These are phyloP conservation scores for roundworm (Caenorhabditis elegans) DNA, from an alignment of 1,140 invertebrate species.

Conservation along the genomic window DNA sequence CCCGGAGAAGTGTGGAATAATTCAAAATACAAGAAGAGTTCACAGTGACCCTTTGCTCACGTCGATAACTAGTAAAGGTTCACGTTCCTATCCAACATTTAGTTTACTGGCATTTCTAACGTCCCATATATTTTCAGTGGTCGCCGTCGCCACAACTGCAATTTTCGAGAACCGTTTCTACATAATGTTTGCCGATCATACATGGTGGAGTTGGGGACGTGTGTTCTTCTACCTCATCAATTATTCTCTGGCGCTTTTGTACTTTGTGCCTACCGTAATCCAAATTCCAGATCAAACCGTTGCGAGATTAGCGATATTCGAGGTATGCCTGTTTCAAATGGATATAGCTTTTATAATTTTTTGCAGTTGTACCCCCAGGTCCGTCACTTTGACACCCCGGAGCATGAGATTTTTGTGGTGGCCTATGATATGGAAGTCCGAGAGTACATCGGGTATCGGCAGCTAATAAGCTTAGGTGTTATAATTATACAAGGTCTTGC, in stretches of 20 bases:
- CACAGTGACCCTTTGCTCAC: too few relatives aligned
- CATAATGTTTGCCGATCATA: not conserved
- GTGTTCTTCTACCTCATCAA: not conserved
- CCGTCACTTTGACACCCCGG: not conserved
- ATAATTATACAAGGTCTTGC: not conserved
- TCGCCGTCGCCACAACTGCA: not conserved
- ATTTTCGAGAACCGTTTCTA: constrained; percentile 1
- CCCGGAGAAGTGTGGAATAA: too few relatives aligned
- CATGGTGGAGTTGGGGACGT: not conserved
- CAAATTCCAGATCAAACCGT: not conserved
- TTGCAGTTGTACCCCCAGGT: not conserved
- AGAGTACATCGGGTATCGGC: not conserved
- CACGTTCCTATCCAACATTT: too few relatives aligned
- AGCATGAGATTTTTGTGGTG: not conserved
- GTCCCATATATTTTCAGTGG: not conserved
- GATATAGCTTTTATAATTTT: too few relatives aligned
- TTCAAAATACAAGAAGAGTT: too few relatives aligned
- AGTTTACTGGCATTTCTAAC: not conserved
- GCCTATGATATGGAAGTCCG: not conserved
- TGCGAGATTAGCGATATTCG: not conserved
- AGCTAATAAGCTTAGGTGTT: not conserved
- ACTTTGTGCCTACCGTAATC: not conserved
- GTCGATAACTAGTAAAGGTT: too few relatives aligned
- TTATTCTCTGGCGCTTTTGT: not conserved
- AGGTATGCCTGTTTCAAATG: too few relatives aligned